phyloP scores from a whole-genome alignment of 2,797 vertebrate genomes.

The Ctenochaetus hawaiiensis region DNA sequence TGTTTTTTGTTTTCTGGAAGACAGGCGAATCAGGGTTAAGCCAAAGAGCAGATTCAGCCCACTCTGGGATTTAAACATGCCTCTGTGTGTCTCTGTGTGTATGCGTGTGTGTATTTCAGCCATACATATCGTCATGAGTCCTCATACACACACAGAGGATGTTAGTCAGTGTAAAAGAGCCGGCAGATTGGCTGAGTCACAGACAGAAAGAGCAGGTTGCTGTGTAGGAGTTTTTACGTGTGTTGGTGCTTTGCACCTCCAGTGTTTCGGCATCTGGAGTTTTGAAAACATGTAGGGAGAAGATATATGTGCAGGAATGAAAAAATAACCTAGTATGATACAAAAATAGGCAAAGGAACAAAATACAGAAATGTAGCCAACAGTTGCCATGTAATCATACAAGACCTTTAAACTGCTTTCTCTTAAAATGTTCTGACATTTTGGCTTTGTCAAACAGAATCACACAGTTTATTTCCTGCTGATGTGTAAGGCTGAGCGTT shows the following conservation, averaged over 20 bases:
- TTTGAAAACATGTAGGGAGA: background rate
- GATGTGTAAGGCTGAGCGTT: background rate
- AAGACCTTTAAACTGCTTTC: background rate
- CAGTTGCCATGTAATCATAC: background rate
- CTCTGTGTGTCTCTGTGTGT: no score
- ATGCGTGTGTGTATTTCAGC: constrained; percentile 8
- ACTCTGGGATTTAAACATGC: background rate
- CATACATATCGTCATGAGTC: constrained; percentile 21
- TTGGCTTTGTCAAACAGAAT: constrained; percentile 6
- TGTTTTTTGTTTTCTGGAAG: constrained; percentile 29
- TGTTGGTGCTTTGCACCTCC: constrained; percentile 46
- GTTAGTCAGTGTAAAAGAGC: constrained; percentile 19
- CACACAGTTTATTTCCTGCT: background rate
- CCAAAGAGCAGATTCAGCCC: constrained; percentile 15
- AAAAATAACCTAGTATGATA: background rate
- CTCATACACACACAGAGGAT: constrained; percentile 12
- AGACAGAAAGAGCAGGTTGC: constrained; percentile 46
- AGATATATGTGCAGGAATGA: background rate
- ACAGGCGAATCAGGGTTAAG: constrained; percentile 58
- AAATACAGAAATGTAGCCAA: background rate
- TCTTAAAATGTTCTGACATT: constrained; percentile 23
- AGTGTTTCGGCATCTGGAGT: constrained; percentile 59
- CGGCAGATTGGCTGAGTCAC: constrained; percentile 55
- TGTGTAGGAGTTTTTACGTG: constrained; percentile 54
- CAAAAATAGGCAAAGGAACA: no score